Evolutionary conservation across 2,797 vertebrate species (phyloP), one percentile per base, ranked within the genome.

Genomic region (Cercopithecus diana): DNA sequence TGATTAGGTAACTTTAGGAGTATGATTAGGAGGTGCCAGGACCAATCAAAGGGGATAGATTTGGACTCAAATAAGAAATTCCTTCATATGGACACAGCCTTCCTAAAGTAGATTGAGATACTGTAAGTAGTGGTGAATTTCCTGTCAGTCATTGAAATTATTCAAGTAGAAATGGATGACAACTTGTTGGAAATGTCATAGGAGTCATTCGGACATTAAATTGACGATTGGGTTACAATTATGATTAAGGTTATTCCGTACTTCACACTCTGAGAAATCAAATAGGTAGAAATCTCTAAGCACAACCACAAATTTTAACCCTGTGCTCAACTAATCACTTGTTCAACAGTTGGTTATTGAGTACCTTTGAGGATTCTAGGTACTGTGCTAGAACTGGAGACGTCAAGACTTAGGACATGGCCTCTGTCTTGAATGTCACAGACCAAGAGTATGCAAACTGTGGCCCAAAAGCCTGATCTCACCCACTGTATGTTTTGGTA

Each of bases 21-120:
- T 79, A n/a, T 67, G 52, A 95, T 36, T 70, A 41, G 30, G 41
- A 84, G 52, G 39, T 77, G 4, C 48, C 43, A 36, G 81, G 50
- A 64, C 26, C 43, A 70, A 57, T 33, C 67, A 19, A 67, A 61
- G 43, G 61, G 80, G 30, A 88, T 28, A 67, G 17, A 80, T 82
- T 80, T 97, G 30, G 26, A n/a, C 43, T 92, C 58, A 77, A 24
- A 61, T 80, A 85, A 93, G 24, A 89, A 86, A 70, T 67, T 81
- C 12, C 39, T 91, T 82, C 39, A 67, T 19, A 28, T 55, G 72
- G n/a, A 17, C 48, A 73, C 2, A 22, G 17, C 24, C 3, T 92
- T 82, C 26, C 30, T 92, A 58, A 80, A 92, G 45, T 58, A 67
- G 61, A 58, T 33, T 89, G 26, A 3, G 48, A 39, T 48, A 48